Evolutionary conservation across 2,888 invertebrate genomes (phyloP).

Genomic region (Polyommatus iphigenia): DNA sequence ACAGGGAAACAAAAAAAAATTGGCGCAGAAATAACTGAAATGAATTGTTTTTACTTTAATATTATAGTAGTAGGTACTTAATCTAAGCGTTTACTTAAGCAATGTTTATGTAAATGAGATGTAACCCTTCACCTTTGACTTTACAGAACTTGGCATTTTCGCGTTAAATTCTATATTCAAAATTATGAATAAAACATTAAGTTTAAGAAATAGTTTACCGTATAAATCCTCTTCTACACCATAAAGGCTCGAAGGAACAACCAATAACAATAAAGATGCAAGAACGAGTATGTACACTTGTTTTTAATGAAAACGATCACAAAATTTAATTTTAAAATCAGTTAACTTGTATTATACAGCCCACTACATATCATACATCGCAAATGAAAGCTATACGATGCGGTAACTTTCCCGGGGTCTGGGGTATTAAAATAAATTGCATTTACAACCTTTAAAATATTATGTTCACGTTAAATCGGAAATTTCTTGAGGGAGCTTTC

Average conservation of each 20-base stretch:
- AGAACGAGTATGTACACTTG: too few species aligned
- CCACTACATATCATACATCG: neutral
- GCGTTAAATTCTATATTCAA: neutral
- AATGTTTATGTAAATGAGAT: constrained; percentile 13
- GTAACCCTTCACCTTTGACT: constrained; percentile 1
- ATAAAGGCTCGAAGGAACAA: neutral
- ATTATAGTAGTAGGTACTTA: neutral
- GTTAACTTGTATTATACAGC: neutral
- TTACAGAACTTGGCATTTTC: neutral
- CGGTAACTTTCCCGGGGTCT: neutral
- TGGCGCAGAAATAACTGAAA: neutral
- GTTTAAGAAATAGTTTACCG: neutral
- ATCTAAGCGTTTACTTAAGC: neutral
- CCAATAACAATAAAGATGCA: too few species aligned
- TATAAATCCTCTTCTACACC: neutral
- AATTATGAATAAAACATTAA: neutral
- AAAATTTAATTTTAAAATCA: neutral
- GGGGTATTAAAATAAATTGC: constrained; percentile 15
- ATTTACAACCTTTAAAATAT: constrained; percentile 28
- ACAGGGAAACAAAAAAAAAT: neutral
- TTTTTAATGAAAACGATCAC: too few species aligned
- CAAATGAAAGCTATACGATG: neutral
- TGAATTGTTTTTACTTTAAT: neutral
- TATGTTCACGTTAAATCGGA: constrained; percentile 27
- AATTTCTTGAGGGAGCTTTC: constrained; percentile 32